Evolutionary conservation across 2,888 invertebrate species (phyloP), one percentile per base, ranked within the genome.

Genomic region (Rhyacophila evoluta): DNA sequence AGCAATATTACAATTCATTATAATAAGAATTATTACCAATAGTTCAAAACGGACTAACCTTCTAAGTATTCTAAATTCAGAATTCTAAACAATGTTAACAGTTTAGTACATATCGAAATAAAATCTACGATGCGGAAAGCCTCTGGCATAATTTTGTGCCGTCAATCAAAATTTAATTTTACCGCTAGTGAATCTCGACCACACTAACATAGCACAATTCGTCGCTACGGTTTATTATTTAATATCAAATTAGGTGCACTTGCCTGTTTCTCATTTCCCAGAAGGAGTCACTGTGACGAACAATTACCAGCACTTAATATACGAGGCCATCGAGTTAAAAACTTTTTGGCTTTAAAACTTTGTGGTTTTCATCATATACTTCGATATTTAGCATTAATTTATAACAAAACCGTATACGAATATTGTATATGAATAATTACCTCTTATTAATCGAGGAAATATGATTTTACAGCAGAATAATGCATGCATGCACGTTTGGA

Each of bases 181-280:
- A 33, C 29, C 69, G 29, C 11, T 3, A 33, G 71, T 4, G 55
- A 1, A 29, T 19, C 37, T 70, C 19, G 33, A 41, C 71, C 71
- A 28, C 41, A 19, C n/a, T 33, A 33, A 39, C 41, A 15, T 15
- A 33, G 71, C 19, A 41, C 19, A 41, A 71, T 70, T 41, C 11
- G 28, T 38, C 15, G 69, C n/a, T 69, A 28, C 25, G 71, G 71
- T 41, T 75, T 75, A 70, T 70, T 70, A 41, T 75, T 75, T 75
- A 75, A 75, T 71, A 71, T 75, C 70, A 75, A 71, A 75, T 71
- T 75, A 75, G 67, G 25, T 71, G 41, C 75, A 75, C 29, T 38
- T 25, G 10, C 71, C 33, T 33, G 19, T 25, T 28, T 15, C 37
- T 28, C 36, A 6, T 25, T 19, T 28, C 11, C 55, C 69, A 12